Percentiles rank a stretch among this genome's conserved stretches.
Evolutionary conservation across 2,888 invertebrate species (phyloP).

Genomic region (Pseudococcus jackbeardsleyi): DNA sequence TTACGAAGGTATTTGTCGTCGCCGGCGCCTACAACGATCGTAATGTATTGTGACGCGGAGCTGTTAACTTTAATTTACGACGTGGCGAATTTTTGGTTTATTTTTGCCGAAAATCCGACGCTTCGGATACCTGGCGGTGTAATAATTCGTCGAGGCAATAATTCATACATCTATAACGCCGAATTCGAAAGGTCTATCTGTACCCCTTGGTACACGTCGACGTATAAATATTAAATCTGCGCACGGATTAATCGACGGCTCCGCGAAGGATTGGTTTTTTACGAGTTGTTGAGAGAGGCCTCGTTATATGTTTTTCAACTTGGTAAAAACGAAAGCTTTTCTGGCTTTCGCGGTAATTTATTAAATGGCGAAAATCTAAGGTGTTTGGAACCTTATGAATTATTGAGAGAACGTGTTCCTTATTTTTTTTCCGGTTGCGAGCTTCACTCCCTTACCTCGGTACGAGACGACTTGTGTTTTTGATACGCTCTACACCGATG

Average conservation of each 20-base stretch:
- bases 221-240: constrained; percentile 21
- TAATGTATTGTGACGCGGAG: background rate
- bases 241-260: constrained; percentile 19
- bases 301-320: constrained; percentile 14
- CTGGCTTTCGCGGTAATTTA: constrained; percentile 6
- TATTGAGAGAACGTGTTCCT: constrained; percentile 38
- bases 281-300: constrained; percentile 15
- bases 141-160: constrained; percentile 9
- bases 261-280: background rate
- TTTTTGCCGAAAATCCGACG: background rate
- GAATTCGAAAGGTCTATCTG: background rate
- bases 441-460: background rate
- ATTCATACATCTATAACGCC: background rate
- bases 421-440: background rate
- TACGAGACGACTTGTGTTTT: constrained; percentile 7
- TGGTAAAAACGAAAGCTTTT: constrained; percentile 34
- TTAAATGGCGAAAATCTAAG: constrained; percentile 24
- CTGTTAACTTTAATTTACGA: constrained; percentile 43
- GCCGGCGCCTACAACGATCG: background rate
- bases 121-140: constrained; percentile 1
- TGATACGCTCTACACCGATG: background rate
- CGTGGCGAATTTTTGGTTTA: constrained; percentile 30
- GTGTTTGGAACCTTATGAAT: constrained; percentile 37
- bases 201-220: background rate
- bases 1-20: constrained; percentile 10